Evolutionary conservation across 2,113 vertebrate species (phyloP), one percentile per base, ranked within the genome.

Genomic region (Pluvianellus socialis): DNA sequence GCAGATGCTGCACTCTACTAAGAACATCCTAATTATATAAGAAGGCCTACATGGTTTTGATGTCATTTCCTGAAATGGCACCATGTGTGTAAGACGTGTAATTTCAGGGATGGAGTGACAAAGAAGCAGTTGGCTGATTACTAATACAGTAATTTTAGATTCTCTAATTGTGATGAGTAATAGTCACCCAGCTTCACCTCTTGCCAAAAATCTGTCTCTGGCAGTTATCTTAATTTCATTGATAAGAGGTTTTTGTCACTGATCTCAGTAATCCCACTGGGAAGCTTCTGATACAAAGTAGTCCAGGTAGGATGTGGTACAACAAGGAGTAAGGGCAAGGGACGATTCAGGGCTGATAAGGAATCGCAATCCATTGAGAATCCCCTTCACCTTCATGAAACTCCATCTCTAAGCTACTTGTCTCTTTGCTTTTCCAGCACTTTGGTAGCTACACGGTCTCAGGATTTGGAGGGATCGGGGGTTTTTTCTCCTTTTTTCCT

Each of bases 121-220:
- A 95, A 89, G 27, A 96, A 89, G 88, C 94, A 94, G 86, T 95
- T 92, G 95, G 86, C 28, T 92, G 84, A 92, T 95, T 97, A 95
- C 80, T 97, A 97, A 95, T 66, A 59, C 0, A 7, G 71, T 91
- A 94, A 95, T 95, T 92, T 95, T 95, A 95, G 94, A 89, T 88
- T 72, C 77, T 82, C 23, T 94, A 81, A 96, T 92, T 92, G 55
- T 88, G 84, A 88, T 95, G 91, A 97, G 87, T 95, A 95, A 89
- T 56, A 92, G 73, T 75, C 62, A 91, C 91, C 89, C 66, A 89
- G 50, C 58, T 61, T 92, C 81, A 95, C 80, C 94, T 93, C 94
- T 87, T 95, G 88, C 73, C 88, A 94, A 96, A 96, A 95, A 84
- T 89, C 76, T 94, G 52, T 92, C 65, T 68, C 65, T 92, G 83